Evolutionary conservation across 2,113 vertebrate species (phyloP), one percentile per base, ranked within the genome.

Genomic region (Notarius lentiginosus): DNA sequence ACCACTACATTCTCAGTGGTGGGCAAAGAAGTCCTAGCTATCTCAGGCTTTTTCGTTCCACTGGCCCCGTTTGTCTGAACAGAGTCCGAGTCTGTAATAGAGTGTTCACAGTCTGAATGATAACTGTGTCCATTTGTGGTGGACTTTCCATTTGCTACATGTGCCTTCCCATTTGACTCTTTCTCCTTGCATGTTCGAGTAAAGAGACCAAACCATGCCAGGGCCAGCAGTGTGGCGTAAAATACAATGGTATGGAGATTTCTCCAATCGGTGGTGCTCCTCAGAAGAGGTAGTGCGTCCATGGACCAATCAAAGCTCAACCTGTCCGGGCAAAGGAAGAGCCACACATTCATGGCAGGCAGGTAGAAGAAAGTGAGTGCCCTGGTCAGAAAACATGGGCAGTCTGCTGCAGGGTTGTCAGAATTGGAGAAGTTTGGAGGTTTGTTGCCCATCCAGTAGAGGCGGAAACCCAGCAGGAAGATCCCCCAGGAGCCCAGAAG

Each of bases 361-460:
- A 99, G 93, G 90, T 99, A 97, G 86, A 97, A 92, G 92, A 99
- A 99, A 66, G 99, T 99, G 22, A 99, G 94, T 0, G 91, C 94
- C 90, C 98, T 95, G 15, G 96, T 96, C 89, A 98, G 91, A 80
- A 97, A 91, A 77, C 95, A 97, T 27, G 97, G 95, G 0, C 96
- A 97, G 91, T 99, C 99, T 0, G 98, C 98, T 9, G 97, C 97
- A 3, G 99, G 99, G 93, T 99, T 99, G 94, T 99, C 99, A 0
- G 99, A 99, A 94, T 99, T 99, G 93, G 99, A 99, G 93, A 99
- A 99, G 93, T 97, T 99, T 15, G 99, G 99, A n/a, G 99, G 98
- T 82, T 96, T 99, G 94, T 98, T 99, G 84, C 99, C 98, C 99
- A 99, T 99, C 98, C 99, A 99, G 95, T 98, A 99, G 24, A 99